These are phyloP conservation scores for Macropus fuliginosus DNA, from an alignment of 2,797 vertebrate species.

Conservation along the genomic window DNA sequence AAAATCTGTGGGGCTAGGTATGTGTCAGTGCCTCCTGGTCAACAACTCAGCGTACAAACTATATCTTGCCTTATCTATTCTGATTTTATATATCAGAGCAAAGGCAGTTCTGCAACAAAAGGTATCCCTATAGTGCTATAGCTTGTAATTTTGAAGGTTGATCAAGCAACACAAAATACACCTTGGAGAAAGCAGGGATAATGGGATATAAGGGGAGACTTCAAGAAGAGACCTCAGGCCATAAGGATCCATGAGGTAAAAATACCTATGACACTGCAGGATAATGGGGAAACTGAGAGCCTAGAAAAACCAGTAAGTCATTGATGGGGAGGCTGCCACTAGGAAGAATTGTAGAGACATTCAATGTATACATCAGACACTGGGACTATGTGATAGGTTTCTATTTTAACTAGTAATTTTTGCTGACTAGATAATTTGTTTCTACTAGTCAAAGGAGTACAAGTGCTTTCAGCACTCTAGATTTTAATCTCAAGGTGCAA, in stretches of 20 bases:
- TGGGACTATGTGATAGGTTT: not conserved
- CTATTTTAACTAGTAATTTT: not conserved
- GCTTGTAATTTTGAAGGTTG: not conserved
- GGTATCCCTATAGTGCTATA: not conserved
- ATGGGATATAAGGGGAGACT: not conserved
- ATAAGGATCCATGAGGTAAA: not conserved
- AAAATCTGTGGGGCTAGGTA: not conserved
- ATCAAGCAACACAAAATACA: not conserved
- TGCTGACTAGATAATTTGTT: not conserved
- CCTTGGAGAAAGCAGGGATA: not conserved
- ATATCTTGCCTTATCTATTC: not conserved
- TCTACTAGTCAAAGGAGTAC: not conserved
- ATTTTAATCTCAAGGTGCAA: not conserved
- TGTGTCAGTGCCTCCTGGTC: not conserved
- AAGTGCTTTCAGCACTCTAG: not conserved
- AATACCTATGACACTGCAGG: not conserved
- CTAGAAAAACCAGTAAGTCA: not conserved
- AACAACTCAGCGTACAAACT: not conserved
- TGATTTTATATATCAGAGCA: not conserved
- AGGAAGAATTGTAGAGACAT: not conserved
- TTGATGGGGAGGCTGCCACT: not conserved
- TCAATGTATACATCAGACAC: not conserved
- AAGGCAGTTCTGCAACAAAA: not conserved
- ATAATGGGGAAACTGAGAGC: not conserved
- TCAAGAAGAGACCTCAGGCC: not conserved